Evolutionary conservation across 2,113 vertebrate genomes (phyloP).

Genomic region (Xiphophorus maculatus): DNA sequence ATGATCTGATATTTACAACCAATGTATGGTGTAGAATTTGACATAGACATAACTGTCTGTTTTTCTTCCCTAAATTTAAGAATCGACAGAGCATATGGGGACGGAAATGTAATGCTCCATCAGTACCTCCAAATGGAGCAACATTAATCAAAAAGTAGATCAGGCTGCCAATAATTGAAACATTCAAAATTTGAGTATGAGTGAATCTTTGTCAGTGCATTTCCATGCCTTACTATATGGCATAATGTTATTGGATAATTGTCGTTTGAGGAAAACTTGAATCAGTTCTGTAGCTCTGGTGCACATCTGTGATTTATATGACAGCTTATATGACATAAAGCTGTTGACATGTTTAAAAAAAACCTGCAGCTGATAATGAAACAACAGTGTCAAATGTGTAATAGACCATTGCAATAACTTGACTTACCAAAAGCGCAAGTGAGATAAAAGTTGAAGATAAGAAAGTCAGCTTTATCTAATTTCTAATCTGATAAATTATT

Average conservation of each 20-base stretch:
- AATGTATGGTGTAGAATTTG: too few relatives aligned
- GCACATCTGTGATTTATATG: not conserved
- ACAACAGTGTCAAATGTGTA: not conserved
- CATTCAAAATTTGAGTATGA: not conserved
- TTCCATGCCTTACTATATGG: not conserved
- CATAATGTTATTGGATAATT: not conserved
- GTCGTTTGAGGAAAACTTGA: not conserved
- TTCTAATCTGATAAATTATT: not conserved
- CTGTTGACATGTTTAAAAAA: not conserved
- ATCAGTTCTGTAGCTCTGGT: not conserved
- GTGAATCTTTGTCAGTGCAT: not conserved
- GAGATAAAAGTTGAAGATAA: too few relatives aligned
- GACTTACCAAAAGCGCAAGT: too few relatives aligned
- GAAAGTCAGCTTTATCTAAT: not conserved
- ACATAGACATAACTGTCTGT: too few relatives aligned
- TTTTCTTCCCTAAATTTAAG: not conserved
- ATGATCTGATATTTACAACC: not conserved
- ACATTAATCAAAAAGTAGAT: not conserved
- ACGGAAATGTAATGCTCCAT: not conserved
- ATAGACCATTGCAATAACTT: too few relatives aligned
- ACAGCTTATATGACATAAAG: not conserved
- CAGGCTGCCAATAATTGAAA: not conserved
- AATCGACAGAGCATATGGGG: not conserved
- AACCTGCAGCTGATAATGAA: not conserved
- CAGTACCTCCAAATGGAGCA: not conserved